Percentiles rank a stretch among this genome's conserved stretches.
Evolutionary conservation across 2,888 invertebrate genomes (phyloP).

Genomic region (Cancer borealis): DNA sequence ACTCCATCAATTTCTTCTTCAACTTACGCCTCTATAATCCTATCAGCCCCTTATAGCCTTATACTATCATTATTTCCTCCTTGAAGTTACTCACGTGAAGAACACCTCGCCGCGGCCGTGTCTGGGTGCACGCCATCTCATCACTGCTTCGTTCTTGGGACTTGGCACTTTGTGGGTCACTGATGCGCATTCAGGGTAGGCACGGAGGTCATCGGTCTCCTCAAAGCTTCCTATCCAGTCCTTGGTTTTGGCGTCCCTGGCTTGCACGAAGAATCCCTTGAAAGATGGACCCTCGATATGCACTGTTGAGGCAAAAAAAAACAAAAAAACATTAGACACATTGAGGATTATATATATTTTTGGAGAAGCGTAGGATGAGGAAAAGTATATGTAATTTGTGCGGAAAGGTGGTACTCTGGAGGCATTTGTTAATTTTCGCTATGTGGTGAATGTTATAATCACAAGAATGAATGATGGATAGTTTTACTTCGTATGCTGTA

Average conservation of each 20-base stretch:
- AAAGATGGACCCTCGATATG: conserved; percentile 84
- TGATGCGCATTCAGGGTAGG: conserved; percentile 89
- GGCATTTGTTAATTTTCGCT: no score
- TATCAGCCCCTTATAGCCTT: neutral
- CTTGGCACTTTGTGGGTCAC: conserved; percentile 89
- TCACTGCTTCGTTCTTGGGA: conserved; percentile 86
- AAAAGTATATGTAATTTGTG: no score
- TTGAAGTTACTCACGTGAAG: conserved; percentile 80
- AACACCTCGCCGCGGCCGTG: conserved; percentile 86
- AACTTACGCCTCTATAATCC: neutral
- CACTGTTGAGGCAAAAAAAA: conserved; percentile 80
- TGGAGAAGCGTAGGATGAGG: neutral
- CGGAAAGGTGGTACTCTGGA: no score
- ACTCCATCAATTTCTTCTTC: neutral
- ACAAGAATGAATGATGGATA: no score
- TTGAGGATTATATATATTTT: neutral
- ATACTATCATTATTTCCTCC: neutral
- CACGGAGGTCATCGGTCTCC: conserved; percentile 87
- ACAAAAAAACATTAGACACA: no score
- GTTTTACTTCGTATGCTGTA: no score
- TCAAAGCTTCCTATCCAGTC: conserved; percentile 89
- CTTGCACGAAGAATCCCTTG: conserved; percentile 92
- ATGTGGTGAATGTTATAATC: no score
- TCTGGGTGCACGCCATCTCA: conserved; percentile 88
- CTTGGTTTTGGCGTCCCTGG: conserved; percentile 86